These are phyloP conservation scores for Globodera rostochiensis DNA, from an alignment of 1,140 invertebrate genomes.

Conservation along the genomic window DNA sequence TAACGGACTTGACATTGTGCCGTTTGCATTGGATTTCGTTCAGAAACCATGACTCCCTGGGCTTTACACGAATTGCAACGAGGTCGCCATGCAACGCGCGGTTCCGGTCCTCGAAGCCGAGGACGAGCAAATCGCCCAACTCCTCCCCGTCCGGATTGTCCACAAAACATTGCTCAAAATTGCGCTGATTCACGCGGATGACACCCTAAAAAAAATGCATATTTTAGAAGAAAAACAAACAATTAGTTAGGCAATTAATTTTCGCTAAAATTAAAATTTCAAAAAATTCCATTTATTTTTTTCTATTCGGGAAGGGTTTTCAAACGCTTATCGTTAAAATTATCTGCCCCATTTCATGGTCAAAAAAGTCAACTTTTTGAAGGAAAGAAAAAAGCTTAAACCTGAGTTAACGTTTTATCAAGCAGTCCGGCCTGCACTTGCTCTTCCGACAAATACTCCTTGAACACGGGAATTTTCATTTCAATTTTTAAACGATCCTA, in stretches of 20 bases:
- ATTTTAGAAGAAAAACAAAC: neutral
- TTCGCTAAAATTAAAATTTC: too few species aligned
- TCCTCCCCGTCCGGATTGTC: conserved; percentile 44
- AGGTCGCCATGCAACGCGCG: conserved; percentile 50
- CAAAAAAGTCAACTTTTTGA: too few species aligned
- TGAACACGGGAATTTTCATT: neutral
- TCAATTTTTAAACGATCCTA: neutral
- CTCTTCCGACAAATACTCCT: neutral
- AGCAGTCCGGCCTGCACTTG: neutral
- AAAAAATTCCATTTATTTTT: too few species aligned
- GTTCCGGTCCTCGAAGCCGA: conserved; percentile 48
- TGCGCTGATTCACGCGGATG: conserved; percentile 51
- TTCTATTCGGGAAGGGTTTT: too few species aligned
- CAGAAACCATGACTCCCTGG: conserved; percentile 28
- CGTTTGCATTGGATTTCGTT: conserved; percentile 20
- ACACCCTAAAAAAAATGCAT: conserved; percentile 36
- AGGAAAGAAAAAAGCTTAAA: neutral
- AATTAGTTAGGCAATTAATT: too few species aligned
- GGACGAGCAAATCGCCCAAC: conserved; percentile 38
- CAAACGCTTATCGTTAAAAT: too few species aligned
- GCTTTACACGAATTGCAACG: conserved; percentile 31
- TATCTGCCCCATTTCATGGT: too few species aligned
- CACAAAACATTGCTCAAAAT: conserved; percentile 50
- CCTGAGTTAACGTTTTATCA: neutral
- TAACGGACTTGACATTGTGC: conserved; percentile 9